Conservation (phyloP, 2,888 invertebrate species). For the Sinelater perroti region DNA sequence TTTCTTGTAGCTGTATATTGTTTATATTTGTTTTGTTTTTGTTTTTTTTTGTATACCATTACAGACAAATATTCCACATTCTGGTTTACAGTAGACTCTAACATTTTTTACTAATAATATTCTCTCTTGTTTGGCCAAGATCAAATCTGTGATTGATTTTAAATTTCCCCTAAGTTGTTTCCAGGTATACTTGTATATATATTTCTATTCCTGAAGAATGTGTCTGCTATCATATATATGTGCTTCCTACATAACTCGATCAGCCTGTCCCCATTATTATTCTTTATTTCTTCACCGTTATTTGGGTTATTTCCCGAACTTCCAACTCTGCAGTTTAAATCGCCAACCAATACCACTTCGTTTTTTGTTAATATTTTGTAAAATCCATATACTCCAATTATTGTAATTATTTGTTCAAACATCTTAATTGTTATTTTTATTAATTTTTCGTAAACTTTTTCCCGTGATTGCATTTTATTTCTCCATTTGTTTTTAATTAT, state of each 20-base stretch:
- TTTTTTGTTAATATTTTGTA: constrained; percentile 3
- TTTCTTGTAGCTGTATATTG: background rate
- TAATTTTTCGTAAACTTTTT: too few species aligned
- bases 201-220: background rate
- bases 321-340: constrained; percentile 7
- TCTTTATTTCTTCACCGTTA: background rate
- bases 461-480: too few species aligned
- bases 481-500: too few species aligned
- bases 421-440: too few species aligned
- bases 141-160: too few species aligned
- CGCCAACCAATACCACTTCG: constrained; percentile 3
- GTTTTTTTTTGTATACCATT: constrained; percentile 5
- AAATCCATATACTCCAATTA: too few species aligned
- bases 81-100: background rate
- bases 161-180: too few species aligned
- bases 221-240: background rate
- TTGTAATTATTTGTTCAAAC: too few species aligned
- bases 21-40: background rate
- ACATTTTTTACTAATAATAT: background rate
- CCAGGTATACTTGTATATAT: too few species aligned
- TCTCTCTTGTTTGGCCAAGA: too few species aligned
- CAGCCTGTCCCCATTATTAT: background rate
- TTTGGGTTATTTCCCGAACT: background rate
- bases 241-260: background rate
- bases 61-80: background rate